Conservation (phyloP, 2,797 vertebrate genomes). For the Chaunax sp. region DNA sequence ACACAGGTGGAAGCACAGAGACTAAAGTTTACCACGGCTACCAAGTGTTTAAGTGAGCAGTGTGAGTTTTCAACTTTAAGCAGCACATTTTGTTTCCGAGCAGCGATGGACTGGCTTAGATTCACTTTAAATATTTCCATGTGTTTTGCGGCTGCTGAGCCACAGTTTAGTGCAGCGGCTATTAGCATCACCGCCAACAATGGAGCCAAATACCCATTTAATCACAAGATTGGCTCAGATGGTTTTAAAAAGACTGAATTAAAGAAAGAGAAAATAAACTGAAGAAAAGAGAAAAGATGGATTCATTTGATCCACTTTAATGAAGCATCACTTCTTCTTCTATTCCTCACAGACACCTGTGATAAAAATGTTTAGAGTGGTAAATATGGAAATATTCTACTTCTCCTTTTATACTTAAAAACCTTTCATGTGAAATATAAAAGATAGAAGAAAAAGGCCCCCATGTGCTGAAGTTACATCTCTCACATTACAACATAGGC, state of each 20-base stretch:
- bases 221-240: slow-evolving; percentile 28
- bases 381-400: background rate
- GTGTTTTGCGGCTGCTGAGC: slow-evolving; percentile 61
- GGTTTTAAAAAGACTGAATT: slow-evolving; percentile 17
- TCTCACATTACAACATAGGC: slow-evolving; percentile 6
- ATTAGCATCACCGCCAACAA: slow-evolving; percentile 44
- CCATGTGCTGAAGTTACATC: background rate
- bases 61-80: slow-evolving; percentile 34
- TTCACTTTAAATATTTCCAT: slow-evolving; percentile 68
- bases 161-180: slow-evolving; percentile 64
- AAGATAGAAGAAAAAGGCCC: background rate
- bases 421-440: slow-evolving; percentile 19
- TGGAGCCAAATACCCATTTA: slow-evolving; percentile 23
- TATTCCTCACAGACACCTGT: background rate
- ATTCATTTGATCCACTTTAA: slow-evolving; percentile 15
- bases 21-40: slow-evolving; percentile 4
- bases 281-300: background rate
- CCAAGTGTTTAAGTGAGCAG: slow-evolving; percentile 17
- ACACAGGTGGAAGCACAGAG: slow-evolving; percentile 46
- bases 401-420: no score
- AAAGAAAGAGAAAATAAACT: background rate
- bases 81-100: slow-evolving; percentile 33
- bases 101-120: slow-evolving; percentile 48
- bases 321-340: background rate
- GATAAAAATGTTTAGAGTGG: background rate